Percentiles rank a stretch among this genome's conserved stretches.
Conservation (phyloP, 2,797 vertebrate genomes). For the Pogonophryne albipinna region DNA sequence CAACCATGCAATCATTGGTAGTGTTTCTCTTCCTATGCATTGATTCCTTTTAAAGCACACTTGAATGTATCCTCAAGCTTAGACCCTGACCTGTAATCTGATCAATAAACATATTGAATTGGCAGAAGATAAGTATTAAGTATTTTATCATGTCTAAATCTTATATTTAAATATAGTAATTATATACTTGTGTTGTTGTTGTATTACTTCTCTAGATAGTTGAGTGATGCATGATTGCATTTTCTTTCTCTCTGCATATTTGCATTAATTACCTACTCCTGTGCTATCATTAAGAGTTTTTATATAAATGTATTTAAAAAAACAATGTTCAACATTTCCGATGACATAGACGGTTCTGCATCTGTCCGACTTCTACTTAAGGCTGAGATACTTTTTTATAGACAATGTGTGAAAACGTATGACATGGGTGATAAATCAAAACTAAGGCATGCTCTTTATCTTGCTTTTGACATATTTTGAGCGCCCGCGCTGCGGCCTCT, state of each 20-base stretch:
- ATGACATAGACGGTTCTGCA: conserved; percentile 28
- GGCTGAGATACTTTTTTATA: conserved; percentile 35
- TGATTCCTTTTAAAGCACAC: conserved; percentile 45
- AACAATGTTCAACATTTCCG: conserved; percentile 34
- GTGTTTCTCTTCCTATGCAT: conserved; percentile 42
- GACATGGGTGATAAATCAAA: conserved; percentile 65
- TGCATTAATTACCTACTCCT: conserved; percentile 2
- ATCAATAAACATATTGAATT: conserved; percentile 15
- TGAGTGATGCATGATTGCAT: conserved; percentile 7
- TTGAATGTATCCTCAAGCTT: conserved; percentile 19
- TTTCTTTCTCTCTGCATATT: conserved; percentile 8
- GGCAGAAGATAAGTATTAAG: neutral
- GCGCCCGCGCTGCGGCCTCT: conserved; percentile 40
- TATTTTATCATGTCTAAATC: conserved; percentile 19
- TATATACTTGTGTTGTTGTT: conserved; percentile 5
- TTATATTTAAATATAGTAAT: conserved; percentile 19
- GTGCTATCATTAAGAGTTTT: conserved; percentile 11
- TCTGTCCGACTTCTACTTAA: conserved; percentile 29
- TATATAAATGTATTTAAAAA: conserved; percentile 16
- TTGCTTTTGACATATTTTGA: conserved; percentile 57
- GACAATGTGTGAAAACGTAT: conserved; percentile 43
- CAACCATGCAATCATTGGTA: neutral
- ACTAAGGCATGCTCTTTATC: conserved; percentile 55
- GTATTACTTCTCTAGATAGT: conserved; percentile 8
- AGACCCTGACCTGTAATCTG: conserved; percentile 34